Percentiles rank a stretch among this genome's conserved stretches.
phyloP scores from a whole-genome alignment of 2,888 invertebrate genomes.

The Xestia rhomboidea region DNA sequence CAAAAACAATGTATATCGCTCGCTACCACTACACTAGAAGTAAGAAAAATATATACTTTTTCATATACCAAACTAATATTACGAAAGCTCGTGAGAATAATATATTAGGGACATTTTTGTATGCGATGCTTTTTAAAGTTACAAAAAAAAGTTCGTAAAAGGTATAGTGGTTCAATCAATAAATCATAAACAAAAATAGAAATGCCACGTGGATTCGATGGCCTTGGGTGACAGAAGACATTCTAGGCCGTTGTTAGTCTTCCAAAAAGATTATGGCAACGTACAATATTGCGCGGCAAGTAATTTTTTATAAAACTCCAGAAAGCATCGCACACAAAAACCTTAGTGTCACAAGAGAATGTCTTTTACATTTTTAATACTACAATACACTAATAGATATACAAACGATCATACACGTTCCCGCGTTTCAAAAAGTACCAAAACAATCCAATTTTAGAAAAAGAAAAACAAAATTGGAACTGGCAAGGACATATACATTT shows the following conservation, averaged over 20 bases:
- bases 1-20: constrained; percentile 74
- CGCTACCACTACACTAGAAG: constrained; percentile 84
- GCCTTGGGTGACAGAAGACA: neutral
- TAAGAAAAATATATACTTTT: constrained; percentile 88
- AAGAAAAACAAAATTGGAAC: constrained; percentile 63
- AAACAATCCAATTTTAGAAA: constrained; percentile 79
- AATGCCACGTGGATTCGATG: neutral
- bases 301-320: constrained; percentile 6
- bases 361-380: constrained; percentile 87
- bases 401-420: constrained; percentile 75
- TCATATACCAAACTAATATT: constrained; percentile 81
- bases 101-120: constrained; percentile 68
- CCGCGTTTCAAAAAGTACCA: constrained; percentile 68
- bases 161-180: neutral
- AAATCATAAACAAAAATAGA: neutral
- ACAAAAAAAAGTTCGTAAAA: neutral
- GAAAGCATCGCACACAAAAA: constrained; percentile 56
- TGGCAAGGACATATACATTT: constrained; percentile 51
- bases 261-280: neutral
- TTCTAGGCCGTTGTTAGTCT: neutral
- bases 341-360: constrained; percentile 83
- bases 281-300: too few species aligned
- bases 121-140: constrained; percentile 46
- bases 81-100: constrained; percentile 89
- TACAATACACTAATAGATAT: constrained; percentile 74